Evolutionary conservation across 2,113 vertebrate species (phyloP), one percentile per base, ranked within the genome.

Genomic region (Nibea coibor): DNA sequence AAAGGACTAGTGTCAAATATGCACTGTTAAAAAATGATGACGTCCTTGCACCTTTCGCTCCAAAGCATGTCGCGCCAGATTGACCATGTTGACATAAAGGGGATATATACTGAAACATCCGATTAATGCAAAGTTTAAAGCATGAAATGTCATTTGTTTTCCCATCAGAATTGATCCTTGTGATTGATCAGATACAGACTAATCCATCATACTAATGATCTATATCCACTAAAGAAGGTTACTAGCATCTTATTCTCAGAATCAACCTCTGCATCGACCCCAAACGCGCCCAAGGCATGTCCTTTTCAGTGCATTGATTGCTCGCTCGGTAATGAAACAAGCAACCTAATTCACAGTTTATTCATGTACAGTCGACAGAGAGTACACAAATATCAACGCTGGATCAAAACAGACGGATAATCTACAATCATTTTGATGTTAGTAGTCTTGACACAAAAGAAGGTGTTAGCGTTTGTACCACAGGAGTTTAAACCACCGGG

Each of bases 301-400:
- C 45, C 61, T 68, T 47, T 42, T 47, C 39, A 39, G 11, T 6
- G 62, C 31, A 77, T 72, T 6, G 48, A 72, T 59, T 2, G 47
- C 45, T 9, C 19, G 20, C 15, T 59, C 43, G 35, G 19, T 19
- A 48, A 67, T 11, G 67, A 62, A 66, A 54, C 15, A 26, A 28
- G 35, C 4, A 26, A 39, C 47, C 67, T 72, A 5, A 72, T 62
- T 70, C 45, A 43, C 6, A 31, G 51, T 66, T 83, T 26, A 47
- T 68, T 47, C 54, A 53, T 54, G 43, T 15, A 17, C 24, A 26
- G 5, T 31, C 15, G 54, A 35, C 24, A n/a, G 22, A 16, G 10
- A 50, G 3, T 12, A 17, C 15, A 26, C n/a, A 42, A 22, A 20
- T 4, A 31, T 54, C 50, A 54, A 5, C 48, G 39, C 1, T 17